phyloP scores from a whole-genome alignment of 2,888 invertebrate genomes.

The Glomeris marginata region DNA sequence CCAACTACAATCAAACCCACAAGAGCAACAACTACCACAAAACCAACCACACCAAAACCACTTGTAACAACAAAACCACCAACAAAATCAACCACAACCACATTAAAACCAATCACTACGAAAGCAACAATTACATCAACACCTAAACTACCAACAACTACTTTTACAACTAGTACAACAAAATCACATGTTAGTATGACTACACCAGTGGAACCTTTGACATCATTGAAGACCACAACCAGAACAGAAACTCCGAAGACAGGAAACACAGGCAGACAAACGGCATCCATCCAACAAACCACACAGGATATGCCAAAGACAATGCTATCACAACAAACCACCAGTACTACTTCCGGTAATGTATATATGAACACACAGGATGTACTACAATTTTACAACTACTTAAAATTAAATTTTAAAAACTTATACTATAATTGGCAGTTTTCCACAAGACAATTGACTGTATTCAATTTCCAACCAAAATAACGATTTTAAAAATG shows the following conservation, averaged over 20 bases:
- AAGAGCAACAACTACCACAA: constrained; percentile 5
- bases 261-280: neutral
- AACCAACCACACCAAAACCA: neutral
- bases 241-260: neutral
- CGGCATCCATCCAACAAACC: neutral
- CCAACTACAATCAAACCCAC: neutral
- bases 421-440: too few species aligned
- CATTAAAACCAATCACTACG: neutral
- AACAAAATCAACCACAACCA: neutral
- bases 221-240: neutral
- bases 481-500: too few species aligned
- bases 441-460: too few species aligned
- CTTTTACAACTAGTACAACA: constrained; percentile 1
- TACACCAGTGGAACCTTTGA: too few species aligned
- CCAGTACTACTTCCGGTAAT: neutral
- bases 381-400: too few species aligned
- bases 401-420: too few species aligned
- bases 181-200: too few species aligned
- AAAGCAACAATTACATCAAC: neutral
- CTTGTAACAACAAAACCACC: constrained; percentile 1
- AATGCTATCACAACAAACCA: neutral
- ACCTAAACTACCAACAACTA: neutral
- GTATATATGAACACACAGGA: too few species aligned
- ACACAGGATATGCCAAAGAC: neutral
- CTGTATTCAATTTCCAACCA: too few species aligned